These are phyloP conservation scores for Monopis laevigella DNA, from an alignment of 2,888 invertebrate species.

Conservation along the genomic window DNA sequence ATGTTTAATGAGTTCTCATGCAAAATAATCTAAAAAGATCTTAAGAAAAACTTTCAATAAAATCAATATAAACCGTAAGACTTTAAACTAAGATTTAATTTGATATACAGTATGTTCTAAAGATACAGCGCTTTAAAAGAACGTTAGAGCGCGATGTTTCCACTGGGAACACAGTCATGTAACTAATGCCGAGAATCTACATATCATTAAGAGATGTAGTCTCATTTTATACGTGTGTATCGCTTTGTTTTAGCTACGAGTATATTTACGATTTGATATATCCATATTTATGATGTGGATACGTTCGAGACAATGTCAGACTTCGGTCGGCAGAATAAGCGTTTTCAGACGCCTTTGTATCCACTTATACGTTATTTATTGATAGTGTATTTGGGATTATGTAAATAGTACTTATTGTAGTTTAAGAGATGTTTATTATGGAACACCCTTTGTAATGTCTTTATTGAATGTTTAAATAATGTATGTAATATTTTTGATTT, in stretches of 20 bases:
- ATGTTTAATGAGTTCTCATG: conserved; percentile 62
- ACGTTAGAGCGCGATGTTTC: conserved; percentile 51
- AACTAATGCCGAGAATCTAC: conserved; percentile 66
- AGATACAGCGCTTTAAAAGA: too few species aligned
- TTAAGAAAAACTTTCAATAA: conserved; percentile 17
- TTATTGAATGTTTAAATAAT: too few species aligned
- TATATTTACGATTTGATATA: conserved; percentile 55
- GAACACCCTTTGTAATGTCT: too few species aligned
- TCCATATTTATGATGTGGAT: conserved; percentile 53
- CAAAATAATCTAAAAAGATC: conserved; percentile 22
- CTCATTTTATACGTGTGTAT: conserved; percentile 60
- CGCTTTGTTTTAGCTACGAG: conserved; percentile 56
- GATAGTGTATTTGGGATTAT: too few species aligned
- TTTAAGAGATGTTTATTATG: too few species aligned
- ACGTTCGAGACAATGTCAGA: background rate
- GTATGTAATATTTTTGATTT: too few species aligned
- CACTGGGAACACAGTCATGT: conserved; percentile 64
- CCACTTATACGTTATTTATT: background rate
- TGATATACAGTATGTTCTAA: conserved; percentile 22
- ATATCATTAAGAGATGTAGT: conserved; percentile 67
- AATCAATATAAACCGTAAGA: conserved; percentile 19
- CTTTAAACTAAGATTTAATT: conserved; percentile 19
- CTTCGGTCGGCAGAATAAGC: background rate
- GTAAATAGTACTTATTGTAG: too few species aligned
- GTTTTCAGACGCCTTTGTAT: background rate